Conservation (phyloP, 37 sponge, comb jelly and placozoan species). For the Eunapius fragilis region DNA sequence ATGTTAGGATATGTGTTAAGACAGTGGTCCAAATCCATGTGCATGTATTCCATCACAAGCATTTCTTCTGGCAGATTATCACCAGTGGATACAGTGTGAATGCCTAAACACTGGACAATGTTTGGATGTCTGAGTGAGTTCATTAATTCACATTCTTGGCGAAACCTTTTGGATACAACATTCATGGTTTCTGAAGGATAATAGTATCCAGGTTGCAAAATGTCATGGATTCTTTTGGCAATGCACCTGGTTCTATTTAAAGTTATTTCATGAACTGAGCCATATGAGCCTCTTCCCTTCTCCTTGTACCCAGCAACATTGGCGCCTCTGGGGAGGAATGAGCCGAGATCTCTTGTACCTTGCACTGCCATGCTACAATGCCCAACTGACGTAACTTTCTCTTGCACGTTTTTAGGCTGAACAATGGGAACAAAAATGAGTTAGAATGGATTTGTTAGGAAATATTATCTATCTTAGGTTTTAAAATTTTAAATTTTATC, state of each 20-base stretch:
- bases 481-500: too few relatives aligned
- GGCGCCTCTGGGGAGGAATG: not conserved
- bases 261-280: not conserved
- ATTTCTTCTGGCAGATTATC: not conserved
- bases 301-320: not conserved
- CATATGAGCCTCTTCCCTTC: not conserved
- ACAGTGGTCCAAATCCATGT: constrained; percentile 8
- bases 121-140: not conserved
- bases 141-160: not conserved
- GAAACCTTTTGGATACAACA: not conserved
- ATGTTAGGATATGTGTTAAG: not conserved
- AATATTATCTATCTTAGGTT: too few relatives aligned
- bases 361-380: not conserved
- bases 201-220: not conserved
- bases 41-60: not conserved
- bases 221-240: not conserved
- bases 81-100: not conserved
- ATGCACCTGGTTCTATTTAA: not conserved
- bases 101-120: not conserved
- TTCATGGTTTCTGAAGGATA: not conserved
- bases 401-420: too few relatives aligned
- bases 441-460: too few relatives aligned
- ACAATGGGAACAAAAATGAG: too few relatives aligned
- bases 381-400: not conserved
- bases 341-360: not conserved